Evolutionary conservation across 2,797 vertebrate species (phyloP).

Genomic region (Melanotaenia maccullochi): DNA sequence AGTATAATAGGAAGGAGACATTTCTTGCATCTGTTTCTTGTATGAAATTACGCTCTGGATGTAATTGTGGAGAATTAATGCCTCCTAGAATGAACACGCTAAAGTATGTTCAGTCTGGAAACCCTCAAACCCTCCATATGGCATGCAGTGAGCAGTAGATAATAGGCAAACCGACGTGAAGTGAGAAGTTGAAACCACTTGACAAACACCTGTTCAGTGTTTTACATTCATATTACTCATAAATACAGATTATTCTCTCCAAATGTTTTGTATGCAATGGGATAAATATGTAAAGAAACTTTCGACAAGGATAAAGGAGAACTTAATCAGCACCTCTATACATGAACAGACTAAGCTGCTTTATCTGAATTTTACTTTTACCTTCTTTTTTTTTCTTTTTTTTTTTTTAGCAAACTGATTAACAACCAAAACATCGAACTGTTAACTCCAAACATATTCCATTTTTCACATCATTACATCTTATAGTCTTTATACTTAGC

Average conservation of each 20-base stretch:
- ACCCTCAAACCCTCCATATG: slow-evolving; percentile 49
- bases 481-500: slow-evolving; percentile 32
- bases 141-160: slow-evolving; percentile 23
- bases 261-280: slow-evolving; percentile 11
- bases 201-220: slow-evolving; percentile 47
- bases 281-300: slow-evolving; percentile 10
- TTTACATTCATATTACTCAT: slow-evolving; percentile 2
- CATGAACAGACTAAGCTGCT: not conserved
- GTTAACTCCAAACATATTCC: slow-evolving; percentile 6
- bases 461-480: slow-evolving; percentile 35
- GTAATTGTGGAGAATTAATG: slow-evolving; percentile 41
- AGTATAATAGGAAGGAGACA: not conserved
- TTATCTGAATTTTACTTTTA: not conserved
- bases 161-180: slow-evolving; percentile 31
- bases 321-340: not conserved
- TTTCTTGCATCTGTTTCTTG: slow-evolving; percentile 11
- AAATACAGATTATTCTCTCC: slow-evolving; percentile 17
- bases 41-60: slow-evolving; percentile 22
- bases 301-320: not conserved
- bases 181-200: slow-evolving; percentile 32
- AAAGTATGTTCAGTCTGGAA: slow-evolving; percentile 33
- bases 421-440: slow-evolving; percentile 1
- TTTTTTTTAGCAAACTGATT: not conserved
- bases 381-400: not conserved
- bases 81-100: slow-evolving; percentile 29